Evolutionary conservation across 2,797 vertebrate species (phyloP), one percentile per base, ranked within the genome.

Genomic region (Malurus leucopterus): DNA sequence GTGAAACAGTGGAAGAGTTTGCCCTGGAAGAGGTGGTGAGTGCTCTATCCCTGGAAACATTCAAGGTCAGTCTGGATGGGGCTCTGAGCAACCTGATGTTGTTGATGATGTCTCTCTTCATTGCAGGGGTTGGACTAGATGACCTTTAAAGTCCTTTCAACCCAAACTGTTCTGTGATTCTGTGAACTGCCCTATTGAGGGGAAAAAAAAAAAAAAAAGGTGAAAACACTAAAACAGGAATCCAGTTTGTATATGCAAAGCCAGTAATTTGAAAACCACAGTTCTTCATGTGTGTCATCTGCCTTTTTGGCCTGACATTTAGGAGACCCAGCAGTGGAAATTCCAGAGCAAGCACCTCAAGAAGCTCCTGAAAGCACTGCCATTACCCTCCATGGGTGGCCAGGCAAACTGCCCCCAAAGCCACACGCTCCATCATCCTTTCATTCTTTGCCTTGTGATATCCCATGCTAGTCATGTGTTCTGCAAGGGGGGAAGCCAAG

Each of bases 221-320:
- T 26, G 32, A 18, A 41, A 87, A 65, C 50, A 49, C 26, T 7
- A 17, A 36, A 83, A 43, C 4, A 16, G 29, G 70, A 87, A 69
- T 69, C 23, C 19, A 51, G 23, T 64, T 34, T 49, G n/a, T 46
- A 30, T 34, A 50, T n/a, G 40, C 53, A 63, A 83, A 92, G 19
- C 13, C 9, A 27, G 57, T 27, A 49, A 61, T 83, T 75, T 93
- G 76, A 83, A 94, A 92, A 65, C 63, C 84, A 85, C 59, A n/a
- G 15, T 6, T 83, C 34, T 86, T 62, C 6, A 4, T 16, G 32
- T 62, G 34, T 69, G 34, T 69, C 63, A 79, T 72, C 73, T 65
- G 59, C 24, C 30, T 67, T 87, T 83, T 50, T 32, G 41, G 30
- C 41, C 40, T 81, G 89, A 83, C 73, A 72, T 84, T 75, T 72